Base-by-base conservation (phyloP, 2,113 vertebrate genomes). In the Eidolon helvum region DNA sequence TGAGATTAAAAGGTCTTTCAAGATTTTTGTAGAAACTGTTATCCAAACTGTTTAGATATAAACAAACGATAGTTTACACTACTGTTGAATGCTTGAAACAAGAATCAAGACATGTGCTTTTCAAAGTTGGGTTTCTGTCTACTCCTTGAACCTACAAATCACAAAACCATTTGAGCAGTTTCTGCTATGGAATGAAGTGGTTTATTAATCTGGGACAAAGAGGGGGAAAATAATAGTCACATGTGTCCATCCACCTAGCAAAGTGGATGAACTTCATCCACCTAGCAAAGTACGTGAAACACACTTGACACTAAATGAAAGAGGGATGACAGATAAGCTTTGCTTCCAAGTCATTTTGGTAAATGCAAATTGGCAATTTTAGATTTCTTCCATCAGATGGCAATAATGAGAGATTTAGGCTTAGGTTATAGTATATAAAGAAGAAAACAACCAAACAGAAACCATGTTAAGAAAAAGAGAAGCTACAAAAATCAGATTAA, bases 311-410 rank as follows among this genome's bases (percentile, higher is more conserved):
- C 11, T 75, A 83, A 84, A 94, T 83, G 24, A 93, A 79, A 68
- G 40, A 30, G 57, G 24, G 28, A 63, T 68, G 87, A 43, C 43
- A 66, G 12, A 72, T 65, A 79, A 83, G 11, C 22, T 61, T 86
- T 87, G n/a, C 30, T 83, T 87, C 24, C 78, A 55, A 18, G 21
- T 53, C 78, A 87, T 93, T 33, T 80, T 69, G 40, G 66, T 74
- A 89, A 72, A 92, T 77, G 65, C 24, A 92, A 80, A 92, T 26
- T 10, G 24, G 45, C 24, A 96, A 50, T 94, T 97, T 90, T 28
- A 87, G 30, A 38, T 82, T 79, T 33, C 66, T 77, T 61, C 94
- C 90, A 96, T 69, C 48, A 96, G 96, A 94, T 97, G 94, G 94
- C 82, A 30, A 89, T 91, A 78, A 88, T 88, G 35, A 74, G 89